phyloP scores from a whole-genome alignment of 2,797 vertebrate genomes.

The Gila robusta region DNA sequence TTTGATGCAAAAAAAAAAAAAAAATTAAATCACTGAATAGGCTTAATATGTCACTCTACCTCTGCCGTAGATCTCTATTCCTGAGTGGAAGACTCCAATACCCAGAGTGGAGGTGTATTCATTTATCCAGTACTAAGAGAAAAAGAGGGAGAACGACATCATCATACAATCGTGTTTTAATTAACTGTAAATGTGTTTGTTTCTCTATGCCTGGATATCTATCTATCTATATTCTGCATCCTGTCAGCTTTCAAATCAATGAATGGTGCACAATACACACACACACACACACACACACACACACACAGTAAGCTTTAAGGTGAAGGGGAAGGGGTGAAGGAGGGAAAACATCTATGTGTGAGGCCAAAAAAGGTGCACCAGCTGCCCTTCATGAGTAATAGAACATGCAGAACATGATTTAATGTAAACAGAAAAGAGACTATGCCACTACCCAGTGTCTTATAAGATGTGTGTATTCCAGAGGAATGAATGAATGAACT shows the following conservation, averaged over 20 bases:
- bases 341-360: background rate
- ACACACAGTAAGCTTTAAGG: too few relatives aligned
- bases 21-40: background rate
- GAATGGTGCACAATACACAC: background rate
- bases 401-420: constrained; percentile 17
- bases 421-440: constrained; percentile 4
- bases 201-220: background rate
- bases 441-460: background rate
- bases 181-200: background rate
- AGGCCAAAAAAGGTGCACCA: constrained; percentile 23
- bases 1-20: background rate
- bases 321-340: background rate
- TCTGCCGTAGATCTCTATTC: constrained; percentile 94
- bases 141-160: constrained; percentile 15
- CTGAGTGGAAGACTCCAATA: constrained; percentile 96
- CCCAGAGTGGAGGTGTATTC: constrained; percentile 96
- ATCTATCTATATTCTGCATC: background rate
- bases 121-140: constrained; percentile 94
- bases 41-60: constrained; percentile 72
- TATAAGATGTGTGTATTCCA: background rate
- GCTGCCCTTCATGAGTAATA: constrained; percentile 42
- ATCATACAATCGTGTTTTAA: background rate
- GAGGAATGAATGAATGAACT: background rate
- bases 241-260: background rate
- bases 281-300: too few relatives aligned